Conservation (phyloP, 64 coral and sea anemone species). For the Pocillopora verrucosa region DNA sequence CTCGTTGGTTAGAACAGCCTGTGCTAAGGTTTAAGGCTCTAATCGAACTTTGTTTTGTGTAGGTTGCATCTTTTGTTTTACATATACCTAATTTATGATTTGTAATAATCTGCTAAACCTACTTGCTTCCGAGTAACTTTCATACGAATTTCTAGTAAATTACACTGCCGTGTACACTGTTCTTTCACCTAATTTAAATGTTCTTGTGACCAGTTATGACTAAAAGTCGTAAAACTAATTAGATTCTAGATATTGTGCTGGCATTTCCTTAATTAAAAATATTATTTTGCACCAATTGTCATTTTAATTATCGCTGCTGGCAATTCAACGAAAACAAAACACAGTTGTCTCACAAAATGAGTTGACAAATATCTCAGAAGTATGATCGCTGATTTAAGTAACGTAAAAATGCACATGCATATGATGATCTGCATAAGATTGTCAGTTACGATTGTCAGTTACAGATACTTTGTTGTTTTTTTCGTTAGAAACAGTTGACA, state of each 20-base stretch:
- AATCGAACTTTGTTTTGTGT: background rate
- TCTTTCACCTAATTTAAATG: too few species aligned
- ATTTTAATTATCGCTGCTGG: background rate
- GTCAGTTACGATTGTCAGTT: background rate
- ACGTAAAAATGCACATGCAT: too few species aligned
- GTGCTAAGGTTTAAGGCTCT: too few species aligned
- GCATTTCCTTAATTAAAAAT: background rate
- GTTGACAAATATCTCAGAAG: background rate
- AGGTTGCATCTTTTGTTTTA: background rate
- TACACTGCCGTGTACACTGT: background rate
- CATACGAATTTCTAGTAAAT: background rate
- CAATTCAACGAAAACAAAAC: background rate
- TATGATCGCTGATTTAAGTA: background rate
- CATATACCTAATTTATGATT: too few species aligned
- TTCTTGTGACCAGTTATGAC: too few species aligned
- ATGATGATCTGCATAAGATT: too few species aligned
- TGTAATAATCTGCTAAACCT: background rate
- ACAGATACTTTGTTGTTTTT: background rate
- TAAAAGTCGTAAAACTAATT: too few species aligned
- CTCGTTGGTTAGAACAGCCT: background rate
- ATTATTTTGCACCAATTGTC: background rate
- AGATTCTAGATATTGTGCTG: too few species aligned
- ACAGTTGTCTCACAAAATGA: background rate
- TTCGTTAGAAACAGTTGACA: slow-evolving; percentile 8
- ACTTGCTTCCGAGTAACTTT: background rate